Evolutionary conservation across 2,888 invertebrate genomes (phyloP), one percentile per base, ranked within the genome.

Genomic region (Hartigia nigra): DNA sequence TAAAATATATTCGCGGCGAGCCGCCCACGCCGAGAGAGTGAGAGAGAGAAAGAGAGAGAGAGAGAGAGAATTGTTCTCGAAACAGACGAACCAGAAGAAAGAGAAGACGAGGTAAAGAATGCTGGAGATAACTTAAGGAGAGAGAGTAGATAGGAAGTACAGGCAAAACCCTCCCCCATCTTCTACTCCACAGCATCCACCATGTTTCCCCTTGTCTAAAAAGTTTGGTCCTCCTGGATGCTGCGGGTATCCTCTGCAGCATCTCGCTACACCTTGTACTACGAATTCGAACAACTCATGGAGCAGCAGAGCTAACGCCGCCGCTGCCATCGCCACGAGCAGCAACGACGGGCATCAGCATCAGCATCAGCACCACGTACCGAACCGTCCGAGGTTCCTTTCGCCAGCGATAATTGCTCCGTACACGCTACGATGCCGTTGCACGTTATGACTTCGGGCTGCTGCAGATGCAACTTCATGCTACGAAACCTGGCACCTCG

Each of bases 1-100:
- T 87, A 87, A 89, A 88, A 86, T 86, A 86, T 87, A 86, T 89
- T 86, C 84, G 82, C 84, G 79, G 82, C 81, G 80, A 85, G 84
- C 82, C 85, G 80, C 86, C 86, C 87, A 86, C 86, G 83, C 86
- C 79, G 83, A 80, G 80, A 14, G 12, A 37, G 12, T 12, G 37
- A 36, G 37, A 37, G 37, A 37, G 37, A 39, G n/a, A n/a, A n/a
- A n/a, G n/a, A n/a, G n/a, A n/a, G 83, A 80, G 80, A 14, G 39
- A 39, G 37, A 37, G 39, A 39, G 4, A 14, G 0, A 55, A 55
- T 23, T 55, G 23, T 14, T 23, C 2, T 1, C 9, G 23, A 55
- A 23, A 1, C 4, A 9, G 39, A 23, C 23, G 23, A 55, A 9
- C 5, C 23, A 55, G 9, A 55, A 23, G 55, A 55, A 1, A 55